These are phyloP conservation scores for Tolypeutes matacus DNA, from an alignment of 2,797 vertebrate species.

Conservation along the genomic window DNA sequence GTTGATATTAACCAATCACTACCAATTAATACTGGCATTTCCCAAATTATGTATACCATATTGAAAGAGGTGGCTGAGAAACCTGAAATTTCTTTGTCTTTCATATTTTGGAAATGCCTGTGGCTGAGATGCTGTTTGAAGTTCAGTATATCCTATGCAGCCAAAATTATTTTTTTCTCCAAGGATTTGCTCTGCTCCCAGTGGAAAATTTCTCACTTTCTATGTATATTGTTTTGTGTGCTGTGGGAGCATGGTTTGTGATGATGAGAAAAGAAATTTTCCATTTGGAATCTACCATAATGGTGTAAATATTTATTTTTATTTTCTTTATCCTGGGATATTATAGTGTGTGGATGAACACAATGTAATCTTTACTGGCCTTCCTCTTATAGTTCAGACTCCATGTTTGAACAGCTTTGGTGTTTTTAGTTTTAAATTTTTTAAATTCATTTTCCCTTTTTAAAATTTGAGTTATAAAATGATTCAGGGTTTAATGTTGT, in stretches of 20 bases:
- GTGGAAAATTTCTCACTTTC: conserved; percentile 83
- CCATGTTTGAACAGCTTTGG: conserved; percentile 84
- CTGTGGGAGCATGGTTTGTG: conserved; percentile 76
- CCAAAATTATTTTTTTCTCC: conserved; percentile 65
- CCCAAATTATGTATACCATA: neutral
- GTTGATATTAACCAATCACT: conserved; percentile 29
- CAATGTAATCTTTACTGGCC: conserved; percentile 69
- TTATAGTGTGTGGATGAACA: conserved; percentile 78
- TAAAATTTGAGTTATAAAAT: conserved; percentile 71
- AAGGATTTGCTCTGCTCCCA: conserved; percentile 68
- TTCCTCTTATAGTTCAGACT: conserved; percentile 83
- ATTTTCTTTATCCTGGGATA: conserved; percentile 83
- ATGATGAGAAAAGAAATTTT: conserved; percentile 80
- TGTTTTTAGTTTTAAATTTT: conserved; percentile 73
- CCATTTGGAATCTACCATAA: conserved; percentile 78
- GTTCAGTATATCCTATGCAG: neutral
- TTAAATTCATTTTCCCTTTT: conserved; percentile 20
- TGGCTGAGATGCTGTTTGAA: conserved; percentile 49
- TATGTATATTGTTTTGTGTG: conserved; percentile 76
- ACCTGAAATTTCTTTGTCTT: conserved; percentile 40
- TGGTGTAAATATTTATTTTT: neutral
- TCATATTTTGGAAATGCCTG: conserved; percentile 62
- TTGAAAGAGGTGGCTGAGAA: conserved; percentile 27
- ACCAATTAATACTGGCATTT: conserved; percentile 52
- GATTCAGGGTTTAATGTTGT: conserved; percentile 69